Percentiles rank a stretch among this genome's conserved stretches.
Conservation (phyloP, 1,140 invertebrate genomes). For the Drusus annulatus region DNA sequence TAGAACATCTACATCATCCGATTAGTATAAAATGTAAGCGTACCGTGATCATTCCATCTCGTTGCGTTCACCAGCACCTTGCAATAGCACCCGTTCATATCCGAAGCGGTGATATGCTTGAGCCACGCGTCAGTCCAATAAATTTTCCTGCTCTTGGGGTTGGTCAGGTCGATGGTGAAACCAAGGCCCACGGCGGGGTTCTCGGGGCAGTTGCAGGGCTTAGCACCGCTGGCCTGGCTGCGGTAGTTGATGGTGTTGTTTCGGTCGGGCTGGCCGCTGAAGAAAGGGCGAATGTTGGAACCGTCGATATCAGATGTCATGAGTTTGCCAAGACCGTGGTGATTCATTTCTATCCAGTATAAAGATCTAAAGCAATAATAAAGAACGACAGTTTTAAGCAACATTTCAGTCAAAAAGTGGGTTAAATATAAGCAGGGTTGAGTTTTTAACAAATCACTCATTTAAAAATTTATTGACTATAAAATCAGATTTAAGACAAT, state of each 20-base stretch:
- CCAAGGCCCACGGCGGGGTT: slow-evolving; percentile 73
- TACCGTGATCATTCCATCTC: slow-evolving; percentile 65
- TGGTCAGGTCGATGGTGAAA: slow-evolving; percentile 79
- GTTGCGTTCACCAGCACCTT: slow-evolving; percentile 72
- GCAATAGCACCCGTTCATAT: slow-evolving; percentile 80
- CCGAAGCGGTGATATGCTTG: slow-evolving; percentile 76
- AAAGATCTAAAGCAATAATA: slow-evolving; percentile 73
- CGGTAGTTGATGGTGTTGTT: slow-evolving; percentile 62
- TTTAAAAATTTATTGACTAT: too few relatives aligned
- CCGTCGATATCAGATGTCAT: slow-evolving; percentile 77
- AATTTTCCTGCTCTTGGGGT: slow-evolving; percentile 72
- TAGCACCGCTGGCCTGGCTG: slow-evolving; percentile 51
- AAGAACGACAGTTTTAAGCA: too few relatives aligned
- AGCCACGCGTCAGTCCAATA: slow-evolving; percentile 77
- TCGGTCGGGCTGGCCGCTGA: slow-evolving; percentile 65
- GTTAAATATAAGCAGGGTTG: too few relatives aligned
- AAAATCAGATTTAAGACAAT: too few relatives aligned
- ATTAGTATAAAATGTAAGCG: not conserved
- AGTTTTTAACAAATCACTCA: too few relatives aligned
- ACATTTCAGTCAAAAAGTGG: too few relatives aligned
- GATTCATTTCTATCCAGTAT: slow-evolving; percentile 80
- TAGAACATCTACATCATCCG: too few relatives aligned
- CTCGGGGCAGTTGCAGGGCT: slow-evolving; percentile 74
- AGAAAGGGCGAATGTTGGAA: slow-evolving; percentile 73
- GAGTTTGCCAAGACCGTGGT: slow-evolving; percentile 71